These are phyloP conservation scores for Artibeus jamaicensis DNA, from an alignment of 2,797 vertebrate genomes.

Conservation along the genomic window DNA sequence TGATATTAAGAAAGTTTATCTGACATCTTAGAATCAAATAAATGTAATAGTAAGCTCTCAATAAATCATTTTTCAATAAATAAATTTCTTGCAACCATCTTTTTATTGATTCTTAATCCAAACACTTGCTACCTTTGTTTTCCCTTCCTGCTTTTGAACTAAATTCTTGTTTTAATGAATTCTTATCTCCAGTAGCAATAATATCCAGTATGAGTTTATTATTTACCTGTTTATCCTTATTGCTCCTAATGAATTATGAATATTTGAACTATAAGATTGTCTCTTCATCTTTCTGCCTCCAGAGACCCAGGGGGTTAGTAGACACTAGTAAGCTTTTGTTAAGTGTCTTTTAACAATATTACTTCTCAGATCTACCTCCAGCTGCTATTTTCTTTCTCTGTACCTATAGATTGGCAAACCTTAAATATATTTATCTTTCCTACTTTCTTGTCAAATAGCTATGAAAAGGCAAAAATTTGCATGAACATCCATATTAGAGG, in stretches of 20 bases:
- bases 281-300: background rate
- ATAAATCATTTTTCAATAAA: background rate
- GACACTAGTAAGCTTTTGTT: background rate
- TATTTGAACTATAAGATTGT: background rate
- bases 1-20: background rate
- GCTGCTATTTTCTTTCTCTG: background rate
- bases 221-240: background rate
- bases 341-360: background rate
- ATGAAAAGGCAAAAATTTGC: background rate
- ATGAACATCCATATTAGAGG: background rate
- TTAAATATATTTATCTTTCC: background rate
- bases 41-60: background rate
- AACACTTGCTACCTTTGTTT: constrained; percentile 12
- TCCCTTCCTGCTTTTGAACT: background rate
- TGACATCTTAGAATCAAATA: constrained; percentile 9
- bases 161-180: constrained; percentile 31
- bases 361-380: background rate
- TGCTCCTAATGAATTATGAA: background rate
- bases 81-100: background rate
- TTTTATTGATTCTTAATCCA: background rate
- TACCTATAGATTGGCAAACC: background rate
- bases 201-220: background rate
- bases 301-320: background rate
- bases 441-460: background rate
- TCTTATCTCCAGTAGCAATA: background rate